A percentile compares a stretch with the other conserved stretches of the same genome.
Conservation (phyloP, 2,113 vertebrate genomes). For the Rattus norvegicus region GRCr8 NC_086032.1:83078001-83078500, state of each 20-base stretch:
- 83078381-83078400: neutral
- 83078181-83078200: neutral
- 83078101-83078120: neutral
- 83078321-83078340: neutral
- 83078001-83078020: no score
- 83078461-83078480: neutral
- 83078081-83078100: neutral
- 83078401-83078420: neutral
- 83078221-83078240: neutral
- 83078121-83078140: neutral
- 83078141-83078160: neutral
- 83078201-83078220: neutral
- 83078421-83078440: neutral
- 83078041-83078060: no score
- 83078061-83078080: neutral
- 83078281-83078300: neutral
- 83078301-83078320: neutral
- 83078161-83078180: neutral
- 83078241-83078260: neutral
- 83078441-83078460: neutral
- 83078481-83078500: neutral
- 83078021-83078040: no score
- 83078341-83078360: neutral
- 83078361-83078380: neutral
- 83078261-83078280: no score